Percentiles rank a stretch among this genome's conserved stretches.
Conservation (phyloP, 2,888 invertebrate genomes). For the Cepaea hortensis region DNA sequence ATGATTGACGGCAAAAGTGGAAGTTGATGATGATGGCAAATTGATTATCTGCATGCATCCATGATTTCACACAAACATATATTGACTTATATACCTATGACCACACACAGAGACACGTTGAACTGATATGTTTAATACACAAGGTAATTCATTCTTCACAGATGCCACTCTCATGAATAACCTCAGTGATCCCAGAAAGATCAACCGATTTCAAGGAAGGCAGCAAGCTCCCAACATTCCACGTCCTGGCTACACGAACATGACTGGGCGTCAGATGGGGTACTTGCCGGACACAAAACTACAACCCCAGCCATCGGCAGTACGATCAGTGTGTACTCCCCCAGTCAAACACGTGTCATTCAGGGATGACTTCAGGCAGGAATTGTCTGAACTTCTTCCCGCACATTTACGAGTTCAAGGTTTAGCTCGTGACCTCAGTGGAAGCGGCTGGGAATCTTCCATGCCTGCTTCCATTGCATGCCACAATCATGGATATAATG, state of each 20-base stretch:
- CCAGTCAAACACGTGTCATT: constrained; percentile 54
- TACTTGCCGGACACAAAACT: constrained; percentile 28
- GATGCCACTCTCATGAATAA: constrained; percentile 34
- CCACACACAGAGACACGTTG: too few relatives aligned
- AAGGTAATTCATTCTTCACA: not conserved
- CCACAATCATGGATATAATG: constrained; percentile 2
- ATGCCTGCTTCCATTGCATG: not conserved
- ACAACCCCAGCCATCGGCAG: not conserved
- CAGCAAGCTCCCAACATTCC: constrained; percentile 37
- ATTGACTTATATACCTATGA: too few relatives aligned
- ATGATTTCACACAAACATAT: too few relatives aligned
- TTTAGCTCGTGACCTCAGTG: not conserved
- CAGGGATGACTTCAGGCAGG: constrained; percentile 48
- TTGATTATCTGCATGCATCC: too few relatives aligned
- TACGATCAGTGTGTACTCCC: constrained; percentile 38
- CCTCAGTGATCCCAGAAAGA: constrained; percentile 25
- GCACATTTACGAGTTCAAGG: not conserved
- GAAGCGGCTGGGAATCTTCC: constrained; percentile 24
- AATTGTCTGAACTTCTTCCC: constrained; percentile 41
- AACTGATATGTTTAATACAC: too few relatives aligned
- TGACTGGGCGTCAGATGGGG: constrained; percentile 12
- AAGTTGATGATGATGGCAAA: too few relatives aligned
- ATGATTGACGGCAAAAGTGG: too few relatives aligned
- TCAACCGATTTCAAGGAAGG: not conserved
- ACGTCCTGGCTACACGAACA: constrained; percentile 19